Percentiles rank a stretch among this genome's conserved stretches.
Conservation (phyloP, 2,113 vertebrate species). For the Thymallus thymallus region DNA sequence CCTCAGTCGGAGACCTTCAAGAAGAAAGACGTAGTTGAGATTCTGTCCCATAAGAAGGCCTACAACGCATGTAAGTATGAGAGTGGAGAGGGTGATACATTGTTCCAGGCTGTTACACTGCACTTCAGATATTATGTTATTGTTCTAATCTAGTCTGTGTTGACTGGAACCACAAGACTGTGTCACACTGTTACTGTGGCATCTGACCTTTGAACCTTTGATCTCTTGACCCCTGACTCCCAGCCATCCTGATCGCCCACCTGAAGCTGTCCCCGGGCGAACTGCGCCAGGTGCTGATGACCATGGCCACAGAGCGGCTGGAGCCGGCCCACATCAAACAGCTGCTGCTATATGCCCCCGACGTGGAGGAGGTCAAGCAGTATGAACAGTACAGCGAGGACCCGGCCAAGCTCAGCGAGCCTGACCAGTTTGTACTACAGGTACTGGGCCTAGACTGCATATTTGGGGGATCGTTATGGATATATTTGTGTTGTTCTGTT, state of each 20-base stretch:
- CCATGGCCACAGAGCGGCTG: slow-evolving; percentile 85
- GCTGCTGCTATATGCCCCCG: slow-evolving; percentile 90
- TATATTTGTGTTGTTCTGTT: neutral
- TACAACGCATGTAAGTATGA: slow-evolving; percentile 92
- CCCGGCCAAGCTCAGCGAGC: slow-evolving; percentile 89
- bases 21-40: slow-evolving; percentile 96
- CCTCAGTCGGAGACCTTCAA: slow-evolving; percentile 84
- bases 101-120: too few relatives aligned
- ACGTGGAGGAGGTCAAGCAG: slow-evolving; percentile 87
- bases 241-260: slow-evolving; percentile 96
- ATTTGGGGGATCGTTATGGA: neutral
- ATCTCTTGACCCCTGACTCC: neutral
- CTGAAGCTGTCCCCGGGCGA: slow-evolving; percentile 89
- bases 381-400: slow-evolving; percentile 83
- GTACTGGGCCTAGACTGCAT: slow-evolving; percentile 56
- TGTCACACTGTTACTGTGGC: neutral
- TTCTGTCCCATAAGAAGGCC: slow-evolving; percentile 97
- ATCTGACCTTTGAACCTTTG: neutral
- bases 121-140: too few relatives aligned
- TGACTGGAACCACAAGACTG: neutral
- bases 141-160: too few relatives aligned
- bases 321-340: slow-evolving; percentile 93
- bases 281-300: slow-evolving; percentile 89
- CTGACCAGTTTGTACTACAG: slow-evolving; percentile 95
- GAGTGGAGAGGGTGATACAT: too few relatives aligned